A percentile compares a stretch with the other conserved stretches of the same genome.
Conservation (phyloP, 2,113 vertebrate species). For the Apteryx mantelli region DNA sequence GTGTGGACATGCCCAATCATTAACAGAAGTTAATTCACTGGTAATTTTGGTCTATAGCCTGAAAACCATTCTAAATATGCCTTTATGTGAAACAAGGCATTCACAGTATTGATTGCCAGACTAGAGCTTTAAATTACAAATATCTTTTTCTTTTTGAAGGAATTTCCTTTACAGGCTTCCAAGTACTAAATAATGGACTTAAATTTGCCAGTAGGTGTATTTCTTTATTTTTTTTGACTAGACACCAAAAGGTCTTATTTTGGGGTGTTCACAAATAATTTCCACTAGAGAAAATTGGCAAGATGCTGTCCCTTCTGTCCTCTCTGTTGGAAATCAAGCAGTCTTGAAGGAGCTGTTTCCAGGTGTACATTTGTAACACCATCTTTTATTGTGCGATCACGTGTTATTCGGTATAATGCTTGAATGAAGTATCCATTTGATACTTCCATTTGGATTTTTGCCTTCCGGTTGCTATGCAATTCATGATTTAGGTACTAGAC, state of each 20-base stretch:
- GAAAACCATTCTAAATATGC: not conserved
- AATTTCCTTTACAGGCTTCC: not conserved
- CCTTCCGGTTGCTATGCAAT: accelerated
- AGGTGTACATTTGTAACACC: accelerated
- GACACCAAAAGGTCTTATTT: not conserved
- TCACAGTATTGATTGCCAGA: not conserved
- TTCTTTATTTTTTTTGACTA: not conserved
- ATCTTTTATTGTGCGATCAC: accelerated
- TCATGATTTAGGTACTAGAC: accelerated
- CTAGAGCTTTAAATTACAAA: slow-evolving; percentile 7
- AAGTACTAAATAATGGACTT: not conserved
- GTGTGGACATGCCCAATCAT: not conserved
- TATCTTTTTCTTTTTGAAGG: not conserved
- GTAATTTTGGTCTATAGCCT: not conserved
- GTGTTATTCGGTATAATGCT: accelerated
- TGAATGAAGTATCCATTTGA: accelerated
- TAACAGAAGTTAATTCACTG: slow-evolving; percentile 9
- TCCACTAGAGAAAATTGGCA: accelerated
- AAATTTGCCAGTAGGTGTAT: not conserved
- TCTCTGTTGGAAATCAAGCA: not conserved
- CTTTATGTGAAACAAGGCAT: not conserved
- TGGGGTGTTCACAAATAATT: accelerated
- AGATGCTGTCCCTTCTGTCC: accelerated
- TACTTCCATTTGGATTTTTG: not conserved
- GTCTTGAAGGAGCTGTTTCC: not conserved